phyloP scores from a whole-genome alignment of 2,888 invertebrate species.

The Drosophila monieri region DNA sequence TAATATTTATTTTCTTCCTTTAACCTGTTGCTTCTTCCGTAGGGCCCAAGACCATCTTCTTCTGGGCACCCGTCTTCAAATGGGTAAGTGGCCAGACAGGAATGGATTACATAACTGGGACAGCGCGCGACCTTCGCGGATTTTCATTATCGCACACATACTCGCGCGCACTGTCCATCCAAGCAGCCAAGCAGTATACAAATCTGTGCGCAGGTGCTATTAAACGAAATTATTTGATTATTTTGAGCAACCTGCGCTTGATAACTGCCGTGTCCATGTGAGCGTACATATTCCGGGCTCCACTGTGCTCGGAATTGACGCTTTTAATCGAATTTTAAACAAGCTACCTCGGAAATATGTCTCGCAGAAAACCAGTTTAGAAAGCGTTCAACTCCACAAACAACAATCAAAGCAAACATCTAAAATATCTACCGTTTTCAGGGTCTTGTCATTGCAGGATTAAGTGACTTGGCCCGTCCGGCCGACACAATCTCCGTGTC shows the following conservation, averaged over 20 bases:
- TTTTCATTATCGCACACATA: conserved; percentile 65
- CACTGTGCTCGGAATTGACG: background rate
- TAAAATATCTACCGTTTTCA: conserved; percentile 32
- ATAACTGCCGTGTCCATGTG: conserved; percentile 14
- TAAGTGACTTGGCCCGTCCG: conserved; percentile 94
- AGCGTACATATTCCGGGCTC: background rate
- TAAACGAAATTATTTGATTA: conserved; percentile 43
- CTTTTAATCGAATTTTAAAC: background rate
- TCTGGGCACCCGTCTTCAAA: conserved; percentile 99
- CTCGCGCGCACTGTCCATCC: conserved; percentile 37
- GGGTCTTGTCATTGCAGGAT: conserved; percentile 91
- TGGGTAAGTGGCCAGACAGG: conserved; percentile 89
- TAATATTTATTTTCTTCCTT: too few species aligned
- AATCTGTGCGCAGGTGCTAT: conserved; percentile 48
- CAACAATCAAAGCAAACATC: background rate
- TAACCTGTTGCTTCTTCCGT: conserved; percentile 62
- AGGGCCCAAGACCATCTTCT: conserved; percentile 99
- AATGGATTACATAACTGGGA: conserved; percentile 65
- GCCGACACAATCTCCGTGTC: conserved; percentile 93
- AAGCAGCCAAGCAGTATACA: conserved; percentile 19
- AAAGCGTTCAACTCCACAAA: background rate
- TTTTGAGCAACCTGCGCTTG: conserved; percentile 13
- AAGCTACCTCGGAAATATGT: background rate
- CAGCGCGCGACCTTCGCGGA: conserved; percentile 60
- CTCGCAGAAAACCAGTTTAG: background rate